phyloP scores from a whole-genome alignment of 2,888 invertebrate genomes.

The Sepioteuthis lessoniana region DNA sequence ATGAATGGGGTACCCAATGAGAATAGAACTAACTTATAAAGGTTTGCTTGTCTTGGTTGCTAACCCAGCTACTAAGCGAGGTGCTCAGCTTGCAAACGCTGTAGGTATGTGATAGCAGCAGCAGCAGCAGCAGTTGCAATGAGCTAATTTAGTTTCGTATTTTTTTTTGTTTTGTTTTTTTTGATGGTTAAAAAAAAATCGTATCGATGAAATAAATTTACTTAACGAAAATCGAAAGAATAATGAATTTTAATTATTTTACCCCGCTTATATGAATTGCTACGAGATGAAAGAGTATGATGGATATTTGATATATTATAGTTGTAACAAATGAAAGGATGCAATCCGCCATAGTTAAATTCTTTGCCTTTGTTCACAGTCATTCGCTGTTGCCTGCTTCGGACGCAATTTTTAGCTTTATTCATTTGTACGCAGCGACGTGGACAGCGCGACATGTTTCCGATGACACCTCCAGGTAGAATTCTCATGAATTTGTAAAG shows the following conservation, averaged over 20 bases:
- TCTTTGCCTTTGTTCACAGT: neutral
- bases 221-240: neutral
- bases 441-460: conserved; percentile 33
- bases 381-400: conserved; percentile 12
- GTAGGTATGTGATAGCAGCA: no score
- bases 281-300: neutral
- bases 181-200: neutral
- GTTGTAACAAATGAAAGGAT: neutral
- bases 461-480: conserved; percentile 23
- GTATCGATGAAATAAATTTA: neutral
- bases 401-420: conserved; percentile 23
- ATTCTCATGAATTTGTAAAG: neutral
- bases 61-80: no score
- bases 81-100: no score
- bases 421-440: conserved; percentile 33
- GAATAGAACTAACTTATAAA: no score
- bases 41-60: no score
- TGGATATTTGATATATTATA: neutral
- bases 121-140: no score
- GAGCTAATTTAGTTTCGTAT: neutral
- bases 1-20: no score
- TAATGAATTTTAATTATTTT: neutral
- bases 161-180: no score
- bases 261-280: neutral
- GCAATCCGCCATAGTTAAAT: conserved; percentile 12